A percentile compares a stretch with the other conserved stretches of the same genome.
These are phyloP conservation scores for Platyura marginata DNA, from an alignment of 1,140 invertebrate genomes.

Conservation along the genomic window DNA sequence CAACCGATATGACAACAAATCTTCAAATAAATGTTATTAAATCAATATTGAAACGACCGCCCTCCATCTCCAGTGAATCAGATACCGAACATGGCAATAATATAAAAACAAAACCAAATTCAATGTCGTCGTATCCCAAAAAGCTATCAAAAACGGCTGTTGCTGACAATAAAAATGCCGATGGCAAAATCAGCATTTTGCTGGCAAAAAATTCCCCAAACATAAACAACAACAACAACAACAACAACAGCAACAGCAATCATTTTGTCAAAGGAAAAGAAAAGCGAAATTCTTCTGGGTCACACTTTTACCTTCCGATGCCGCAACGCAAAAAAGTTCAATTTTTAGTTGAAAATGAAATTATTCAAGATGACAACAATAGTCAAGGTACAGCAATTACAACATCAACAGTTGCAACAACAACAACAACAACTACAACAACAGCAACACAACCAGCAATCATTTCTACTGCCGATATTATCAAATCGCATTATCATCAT, in stretches of 20 bases:
- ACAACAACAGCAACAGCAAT: neutral
- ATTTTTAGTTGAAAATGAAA: slow-evolving; percentile 36
- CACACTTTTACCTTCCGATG: slow-evolving; percentile 44
- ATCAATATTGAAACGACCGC: slow-evolving; percentile 53
- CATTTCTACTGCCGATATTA: too few species aligned
- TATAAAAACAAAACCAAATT: neutral
- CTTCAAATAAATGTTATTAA: slow-evolving; percentile 27
- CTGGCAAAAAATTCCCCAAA: neutral
- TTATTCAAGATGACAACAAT: slow-evolving; percentile 6
- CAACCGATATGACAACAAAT: slow-evolving; percentile 3
- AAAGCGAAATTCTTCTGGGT: slow-evolving; percentile 15
- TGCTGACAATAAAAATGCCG: neutral
- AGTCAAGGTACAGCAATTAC: too few species aligned
- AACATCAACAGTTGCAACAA: too few species aligned
- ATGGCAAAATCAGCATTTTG: neutral
- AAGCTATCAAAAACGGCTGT: neutral
- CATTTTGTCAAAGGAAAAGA: neutral
- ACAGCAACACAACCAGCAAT: too few species aligned
- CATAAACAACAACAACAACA: too few species aligned
- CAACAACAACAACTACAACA: too few species aligned
- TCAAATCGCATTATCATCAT: too few species aligned
- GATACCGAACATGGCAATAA: neutral
- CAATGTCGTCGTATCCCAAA: neutral
- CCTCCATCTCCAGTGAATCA: slow-evolving; percentile 15
- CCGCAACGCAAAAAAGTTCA: slow-evolving; percentile 37